phyloP scores from a whole-genome alignment of 2,113 vertebrate genomes.

The Amblyopsis rosae region DNA sequence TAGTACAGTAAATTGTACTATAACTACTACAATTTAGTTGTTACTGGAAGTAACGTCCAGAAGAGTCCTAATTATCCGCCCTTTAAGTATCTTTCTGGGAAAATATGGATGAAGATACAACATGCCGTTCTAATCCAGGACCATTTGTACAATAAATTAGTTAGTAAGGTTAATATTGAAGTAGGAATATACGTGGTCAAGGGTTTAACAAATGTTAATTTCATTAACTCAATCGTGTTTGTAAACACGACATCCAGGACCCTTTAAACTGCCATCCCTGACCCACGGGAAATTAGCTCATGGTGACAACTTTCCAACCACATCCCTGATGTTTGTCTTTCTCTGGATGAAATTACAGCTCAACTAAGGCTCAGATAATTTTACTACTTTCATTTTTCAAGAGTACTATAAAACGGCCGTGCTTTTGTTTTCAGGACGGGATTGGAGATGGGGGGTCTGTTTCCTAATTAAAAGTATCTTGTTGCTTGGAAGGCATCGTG shows the following conservation, averaged over 20 bases:
- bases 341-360: constrained; percentile 71
- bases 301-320: constrained; percentile 25
- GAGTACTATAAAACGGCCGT: constrained; percentile 21
- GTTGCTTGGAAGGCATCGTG: constrained; percentile 62
- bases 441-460: constrained; percentile 28
- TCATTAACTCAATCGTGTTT: background rate
- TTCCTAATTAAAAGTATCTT: constrained; percentile 71
- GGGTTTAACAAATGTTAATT: background rate
- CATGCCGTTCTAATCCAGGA: too few relatives aligned
- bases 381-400: constrained; percentile 35
- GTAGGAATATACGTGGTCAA: background rate
- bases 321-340: constrained; percentile 44
- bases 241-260: constrained; percentile 23
- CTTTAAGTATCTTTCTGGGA: too few relatives aligned
- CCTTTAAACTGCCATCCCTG: constrained; percentile 36
- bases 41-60: too few relatives aligned
- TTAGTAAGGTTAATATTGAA: too few relatives aligned
- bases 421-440: constrained; percentile 18
- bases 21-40: too few relatives aligned
- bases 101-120: too few relatives aligned
- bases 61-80: too few relatives aligned
- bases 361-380: constrained; percentile 62
- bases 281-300: constrained; percentile 22
- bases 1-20: too few relatives aligned
- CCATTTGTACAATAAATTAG: too few relatives aligned